Evolutionary conservation across 2,113 vertebrate species (phyloP).

Genomic region (Antechinus flavipes): DNA sequence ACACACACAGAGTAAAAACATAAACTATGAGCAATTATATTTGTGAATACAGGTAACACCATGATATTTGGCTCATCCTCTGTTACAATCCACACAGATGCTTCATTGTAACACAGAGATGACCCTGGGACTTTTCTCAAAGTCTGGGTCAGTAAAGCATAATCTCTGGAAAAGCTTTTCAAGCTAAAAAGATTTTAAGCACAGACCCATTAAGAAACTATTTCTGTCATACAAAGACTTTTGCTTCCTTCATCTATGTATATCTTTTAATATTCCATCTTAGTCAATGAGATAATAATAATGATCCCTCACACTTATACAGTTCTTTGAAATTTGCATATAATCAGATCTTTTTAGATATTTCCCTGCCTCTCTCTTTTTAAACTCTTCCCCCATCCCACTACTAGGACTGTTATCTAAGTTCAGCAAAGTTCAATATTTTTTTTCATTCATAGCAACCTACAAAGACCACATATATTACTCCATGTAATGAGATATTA

Average conservation of each 20-base stretch:
- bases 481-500: background rate
- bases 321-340: background rate
- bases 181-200: background rate
- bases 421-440: background rate
- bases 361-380: background rate
- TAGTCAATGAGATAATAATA: background rate
- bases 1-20: background rate
- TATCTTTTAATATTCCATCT: background rate
- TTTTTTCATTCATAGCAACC: background rate
- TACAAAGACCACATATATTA: background rate
- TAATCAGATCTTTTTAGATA: background rate
- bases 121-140: slow-evolving; percentile 65
- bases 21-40: slow-evolving; percentile 79
- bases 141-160: background rate
- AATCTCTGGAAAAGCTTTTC: background rate
- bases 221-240: background rate
- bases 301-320: background rate
- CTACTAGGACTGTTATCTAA: background rate
- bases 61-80: slow-evolving; percentile 73
- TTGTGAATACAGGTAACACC: slow-evolving; percentile 83
- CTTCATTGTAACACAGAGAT: background rate
- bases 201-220: background rate
- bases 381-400: background rate
- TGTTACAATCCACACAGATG: slow-evolving; percentile 53
- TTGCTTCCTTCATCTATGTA: background rate